Percentiles rank a stretch among this genome's conserved stretches.
Evolutionary conservation across 2,888 invertebrate genomes (phyloP).

Genomic region (Epicampocera succincta): DNA sequence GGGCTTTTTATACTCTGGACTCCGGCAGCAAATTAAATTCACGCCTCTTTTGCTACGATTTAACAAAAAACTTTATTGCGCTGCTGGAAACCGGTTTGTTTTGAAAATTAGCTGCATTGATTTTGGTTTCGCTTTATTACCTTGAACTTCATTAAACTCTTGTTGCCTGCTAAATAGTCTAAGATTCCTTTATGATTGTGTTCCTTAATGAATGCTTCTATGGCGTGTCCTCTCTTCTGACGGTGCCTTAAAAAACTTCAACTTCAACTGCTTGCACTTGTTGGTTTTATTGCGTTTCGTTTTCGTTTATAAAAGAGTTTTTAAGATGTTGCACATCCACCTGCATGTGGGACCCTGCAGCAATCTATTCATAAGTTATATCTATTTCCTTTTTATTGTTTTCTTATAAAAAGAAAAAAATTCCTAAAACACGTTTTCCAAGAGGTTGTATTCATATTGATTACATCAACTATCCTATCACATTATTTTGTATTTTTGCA

Average conservation of each 20-base stretch:
- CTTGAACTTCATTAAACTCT: conserved; percentile 41
- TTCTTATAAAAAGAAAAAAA: neutral
- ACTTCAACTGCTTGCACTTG: neutral
- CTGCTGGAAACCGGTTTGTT: conserved; percentile 19
- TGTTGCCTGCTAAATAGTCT: neutral
- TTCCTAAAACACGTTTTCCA: conserved; percentile 41
- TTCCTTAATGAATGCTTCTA: neutral
- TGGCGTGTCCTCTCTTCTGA: neutral
- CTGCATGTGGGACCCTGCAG: neutral
- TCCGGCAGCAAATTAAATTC: neutral
- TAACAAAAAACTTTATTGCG: neutral
- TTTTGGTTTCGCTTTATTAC: conserved; percentile 3
- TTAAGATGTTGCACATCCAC: conserved; percentile 8
- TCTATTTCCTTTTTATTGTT: neutral
- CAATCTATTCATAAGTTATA: neutral
- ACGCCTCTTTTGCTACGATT: neutral
- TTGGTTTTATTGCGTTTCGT: neutral
- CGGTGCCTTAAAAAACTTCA: too few relatives aligned
- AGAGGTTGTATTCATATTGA: conserved; percentile 31
- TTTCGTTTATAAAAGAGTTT: neutral
- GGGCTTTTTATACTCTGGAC: conserved; percentile 31
- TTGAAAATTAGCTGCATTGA: neutral
- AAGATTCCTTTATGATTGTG: neutral
- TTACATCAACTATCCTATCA: conserved; percentile 35
- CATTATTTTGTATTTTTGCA: conserved; percentile 7